Evolutionary conservation across 2,113 vertebrate genomes (phyloP), one percentile per base, ranked within the genome.

Genomic region (Syrmaticus mikado): DNA sequence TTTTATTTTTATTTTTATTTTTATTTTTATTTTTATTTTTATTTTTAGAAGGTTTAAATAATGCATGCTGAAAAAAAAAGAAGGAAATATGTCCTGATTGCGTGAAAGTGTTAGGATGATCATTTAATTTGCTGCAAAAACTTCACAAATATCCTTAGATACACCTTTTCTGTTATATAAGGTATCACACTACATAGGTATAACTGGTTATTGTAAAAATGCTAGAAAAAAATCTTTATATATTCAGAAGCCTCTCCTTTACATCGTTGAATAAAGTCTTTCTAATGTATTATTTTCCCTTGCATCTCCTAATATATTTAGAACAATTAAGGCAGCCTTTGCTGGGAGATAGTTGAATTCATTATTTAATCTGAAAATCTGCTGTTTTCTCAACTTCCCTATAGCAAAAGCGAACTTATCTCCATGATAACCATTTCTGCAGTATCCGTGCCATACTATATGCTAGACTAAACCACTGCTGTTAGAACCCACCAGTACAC

Each of bases 1-100:
- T n/a, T n/a, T n/a, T n/a, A n/a, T n/a, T n/a, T n/a, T n/a, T n/a
- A n/a, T n/a, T n/a, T n/a, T n/a, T n/a, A n/a, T n/a, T n/a, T n/a
- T n/a, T n/a, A n/a, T n/a, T n/a, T n/a, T n/a, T n/a, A n/a, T n/a
- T n/a, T n/a, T n/a, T n/a, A n/a, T n/a, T n/a, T n/a, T n/a, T n/a
- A n/a, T n/a, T n/a, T n/a, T n/a, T n/a, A n/a, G 20, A 30, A 30
- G 5, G 1, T 90, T 93, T 97, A 78, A 94, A 94, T 96, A 80
- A 96, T 95, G 81, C 41, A 95, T 87, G 68, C 65, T 72, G 80
- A 72, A 78, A 95, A 88, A 88, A 90, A 30, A 55, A 55, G 76
- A 79, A 82, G 58, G 32, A 94, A 92, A 70, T 86, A 50, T 62
- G 27, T 79, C 84, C 85, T 89, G 5, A 4, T 32, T 89, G 67